Evolutionary conservation across 2,888 invertebrate genomes (phyloP), one percentile per base, ranked within the genome.

Genomic region (Clepsis dumicolana): DNA sequence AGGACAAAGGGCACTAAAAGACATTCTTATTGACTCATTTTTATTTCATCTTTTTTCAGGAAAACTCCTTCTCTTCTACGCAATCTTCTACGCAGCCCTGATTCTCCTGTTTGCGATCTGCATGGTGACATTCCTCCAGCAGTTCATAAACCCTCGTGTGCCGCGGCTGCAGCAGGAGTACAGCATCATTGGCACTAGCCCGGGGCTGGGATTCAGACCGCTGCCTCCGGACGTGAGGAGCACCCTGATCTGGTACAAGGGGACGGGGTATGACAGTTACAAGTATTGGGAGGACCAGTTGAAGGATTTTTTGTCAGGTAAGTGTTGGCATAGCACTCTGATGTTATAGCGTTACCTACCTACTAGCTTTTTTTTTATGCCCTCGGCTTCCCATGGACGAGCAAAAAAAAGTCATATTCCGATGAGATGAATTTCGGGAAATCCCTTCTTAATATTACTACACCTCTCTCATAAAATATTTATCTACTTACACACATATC

Each of bases 151-250:
- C 86, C 96, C 97, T 57, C 95, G 97, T 70, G 96, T 96, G 80
- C 99, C 99, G 0, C 96, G 97, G 75, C 97, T 98, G 95, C 97
- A 96, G 84, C 94, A 97, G 74, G 96, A 97, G 41, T 92, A 95
- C 72, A 97, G 98, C 12, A 94, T 98, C 64, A 98, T 99, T 75
- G 98, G 99, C 76, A 96, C 96, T 74, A 99, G 98, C 93, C 99
- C 99, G 70, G 99, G 99, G 69, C 94, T 99, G 65, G 99, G 99
- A 64, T 99, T 98, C 91, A 95, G 99, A 75, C 99, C 99, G 7
- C 95, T 98, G 94, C 98, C 99, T 16, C 95, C 96, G 4, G 98
- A 98, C 84, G 97, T 98, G 8, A 96, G 98, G 79, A 98, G 98
- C 84, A 98, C 99, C 8, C 94, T 99, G 70, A 98, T 99, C 81